Evolutionary conservation across 1,140 invertebrate genomes (phyloP).

Genomic region (Onthophagus taurus): DNA sequence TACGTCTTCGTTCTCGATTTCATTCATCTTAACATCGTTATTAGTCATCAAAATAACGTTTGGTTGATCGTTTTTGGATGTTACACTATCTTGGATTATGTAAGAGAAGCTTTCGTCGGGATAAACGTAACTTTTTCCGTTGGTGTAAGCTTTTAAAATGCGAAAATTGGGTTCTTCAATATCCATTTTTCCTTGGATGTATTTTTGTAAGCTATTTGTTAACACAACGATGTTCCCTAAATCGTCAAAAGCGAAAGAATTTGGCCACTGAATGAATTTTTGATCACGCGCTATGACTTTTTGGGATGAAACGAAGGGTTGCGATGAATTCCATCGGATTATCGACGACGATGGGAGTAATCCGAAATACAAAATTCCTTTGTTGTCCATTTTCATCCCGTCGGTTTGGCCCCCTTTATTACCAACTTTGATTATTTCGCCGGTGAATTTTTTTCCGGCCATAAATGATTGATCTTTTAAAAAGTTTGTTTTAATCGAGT

Average conservation of each 20-base stretch:
- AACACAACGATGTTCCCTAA: constrained; percentile 53
- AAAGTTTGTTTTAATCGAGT: constrained; percentile 47
- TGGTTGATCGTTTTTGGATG: no score
- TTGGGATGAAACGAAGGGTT: constrained; percentile 33
- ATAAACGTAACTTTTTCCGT: constrained; percentile 54
- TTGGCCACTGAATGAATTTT: constrained; percentile 59
- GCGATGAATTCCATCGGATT: constrained; percentile 52
- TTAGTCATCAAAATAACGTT: no score
- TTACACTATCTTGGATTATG: no score
- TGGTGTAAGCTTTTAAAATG: constrained; percentile 34
- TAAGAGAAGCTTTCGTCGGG: constrained; percentile 25
- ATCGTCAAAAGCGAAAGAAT: constrained; percentile 56
- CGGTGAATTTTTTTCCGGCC: constrained; percentile 22
- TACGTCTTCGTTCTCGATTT: no score
- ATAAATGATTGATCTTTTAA: constrained; percentile 42
- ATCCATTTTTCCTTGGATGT: constrained; percentile 30
- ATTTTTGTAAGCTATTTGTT: constrained; percentile 54
- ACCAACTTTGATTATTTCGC: constrained; percentile 46
- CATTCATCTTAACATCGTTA: no score
- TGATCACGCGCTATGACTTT: constrained; percentile 54
- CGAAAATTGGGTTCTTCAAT: constrained; percentile 34
- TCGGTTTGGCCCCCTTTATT: constrained; percentile 54
- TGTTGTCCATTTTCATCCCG: constrained; percentile 61
- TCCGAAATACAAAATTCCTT: constrained; percentile 56
- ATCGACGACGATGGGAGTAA: constrained; percentile 54